These are phyloP conservation scores for Rotaria socialis DNA, from an alignment of 2,888 invertebrate species.

Conservation along the genomic window DNA sequence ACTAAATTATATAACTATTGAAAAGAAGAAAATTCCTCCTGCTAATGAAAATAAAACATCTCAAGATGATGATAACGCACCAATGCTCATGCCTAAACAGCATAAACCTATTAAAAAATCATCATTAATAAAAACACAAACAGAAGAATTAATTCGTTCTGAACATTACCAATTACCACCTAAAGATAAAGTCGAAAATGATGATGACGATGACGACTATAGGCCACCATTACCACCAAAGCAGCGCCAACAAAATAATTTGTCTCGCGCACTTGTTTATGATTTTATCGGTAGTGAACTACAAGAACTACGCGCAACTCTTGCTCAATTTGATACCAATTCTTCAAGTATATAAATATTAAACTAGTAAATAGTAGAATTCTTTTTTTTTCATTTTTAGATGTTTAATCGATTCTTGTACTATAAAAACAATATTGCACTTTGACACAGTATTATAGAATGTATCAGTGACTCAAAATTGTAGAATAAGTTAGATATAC, in stretches of 20 bases:
- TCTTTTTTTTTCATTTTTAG: not conserved
- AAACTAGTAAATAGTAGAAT: not conserved
- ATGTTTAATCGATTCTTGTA: not conserved
- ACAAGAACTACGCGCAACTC: conserved; percentile 25
- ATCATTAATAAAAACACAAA: not conserved
- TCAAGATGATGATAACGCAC: not conserved
- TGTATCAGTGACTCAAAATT: conserved; percentile 47
- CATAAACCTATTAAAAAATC: not conserved
- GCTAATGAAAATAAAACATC: not conserved
- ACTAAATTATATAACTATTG: not conserved
- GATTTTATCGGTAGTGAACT: conserved; percentile 35
- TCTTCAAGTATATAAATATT: not conserved
- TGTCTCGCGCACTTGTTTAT: not conserved
- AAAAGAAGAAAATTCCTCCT: not conserved
- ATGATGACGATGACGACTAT: conserved; percentile 11
- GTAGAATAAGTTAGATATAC: not conserved
- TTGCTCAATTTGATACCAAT: conserved; percentile 25
- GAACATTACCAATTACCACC: conserved; percentile 31
- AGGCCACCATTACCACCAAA: conserved; percentile 35
- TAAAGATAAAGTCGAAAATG: not conserved
- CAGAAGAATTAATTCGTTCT: not conserved
- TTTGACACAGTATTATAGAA: conserved; percentile 52
- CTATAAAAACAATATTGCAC: not conserved
- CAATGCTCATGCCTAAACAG: conserved; percentile 17
- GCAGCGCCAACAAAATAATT: not conserved